Evolutionary conservation across 2,113 vertebrate genomes (phyloP).

Genomic region (Herpailurus yagouaroundi): DNA sequence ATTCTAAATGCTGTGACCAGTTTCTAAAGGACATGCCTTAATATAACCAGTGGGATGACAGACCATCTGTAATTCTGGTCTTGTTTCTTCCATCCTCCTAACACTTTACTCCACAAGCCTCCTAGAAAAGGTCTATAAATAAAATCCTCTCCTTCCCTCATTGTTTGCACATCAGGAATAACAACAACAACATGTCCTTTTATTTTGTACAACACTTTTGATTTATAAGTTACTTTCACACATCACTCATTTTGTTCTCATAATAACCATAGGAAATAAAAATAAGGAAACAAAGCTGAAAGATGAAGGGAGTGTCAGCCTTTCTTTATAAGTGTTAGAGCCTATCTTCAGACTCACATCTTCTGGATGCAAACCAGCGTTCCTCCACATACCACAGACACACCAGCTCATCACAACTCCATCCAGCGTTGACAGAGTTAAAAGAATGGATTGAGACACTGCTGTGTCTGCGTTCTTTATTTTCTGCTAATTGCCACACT

Average conservation of each 20-base stretch:
- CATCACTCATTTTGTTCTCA: neutral
- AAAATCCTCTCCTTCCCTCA: neutral
- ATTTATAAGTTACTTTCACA: neutral
- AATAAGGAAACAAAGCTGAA: neutral
- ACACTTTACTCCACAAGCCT: neutral
- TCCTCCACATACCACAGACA: neutral
- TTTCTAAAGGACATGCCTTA: neutral
- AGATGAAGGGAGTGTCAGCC: neutral
- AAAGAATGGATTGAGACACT: neutral
- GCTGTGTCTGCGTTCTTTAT: neutral
- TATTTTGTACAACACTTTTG: neutral
- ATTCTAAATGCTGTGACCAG: neutral
- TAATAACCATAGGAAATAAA: neutral
- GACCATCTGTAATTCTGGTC: neutral
- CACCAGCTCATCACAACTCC: neutral
- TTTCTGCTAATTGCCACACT: slow-evolving; percentile 63
- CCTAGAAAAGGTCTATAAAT: neutral
- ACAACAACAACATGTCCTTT: neutral
- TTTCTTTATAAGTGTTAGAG: neutral
- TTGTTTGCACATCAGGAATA: neutral
- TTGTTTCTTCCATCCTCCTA: neutral
- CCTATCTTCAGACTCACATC: neutral
- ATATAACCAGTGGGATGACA: neutral
- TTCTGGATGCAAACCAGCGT: neutral
- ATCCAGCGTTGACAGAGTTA: neutral